Evolutionary conservation across 2,888 invertebrate genomes (phyloP).

Genomic region (Rhogogaster chlorosoma): DNA sequence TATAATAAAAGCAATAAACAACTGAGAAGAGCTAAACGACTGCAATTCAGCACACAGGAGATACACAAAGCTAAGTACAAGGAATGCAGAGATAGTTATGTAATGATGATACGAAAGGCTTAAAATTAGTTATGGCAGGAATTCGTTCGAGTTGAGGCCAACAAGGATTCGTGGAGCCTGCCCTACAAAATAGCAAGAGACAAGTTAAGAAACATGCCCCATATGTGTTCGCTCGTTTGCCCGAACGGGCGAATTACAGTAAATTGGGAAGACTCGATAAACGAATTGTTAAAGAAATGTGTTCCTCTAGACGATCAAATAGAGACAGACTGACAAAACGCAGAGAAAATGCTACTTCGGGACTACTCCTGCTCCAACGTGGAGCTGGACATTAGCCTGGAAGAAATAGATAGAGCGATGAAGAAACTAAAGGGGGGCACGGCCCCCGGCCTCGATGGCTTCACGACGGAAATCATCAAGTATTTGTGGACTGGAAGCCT

Average conservation of each 20-base stretch:
- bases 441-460: too few relatives aligned
- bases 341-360: too few relatives aligned
- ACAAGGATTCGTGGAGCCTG: not conserved
- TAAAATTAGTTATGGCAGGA: not conserved
- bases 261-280: not conserved
- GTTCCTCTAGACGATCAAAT: too few relatives aligned
- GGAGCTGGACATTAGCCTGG: not conserved
- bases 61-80: not conserved
- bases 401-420: too few relatives aligned
- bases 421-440: too few relatives aligned
- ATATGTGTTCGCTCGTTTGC: not conserved
- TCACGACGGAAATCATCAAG: constrained; percentile 18
- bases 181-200: not conserved
- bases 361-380: not conserved
- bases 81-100: not conserved
- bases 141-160: not conserved
- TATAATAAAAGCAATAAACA: not conserved
- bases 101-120: not conserved
- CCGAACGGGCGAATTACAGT: not conserved
- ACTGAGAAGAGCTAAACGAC: not conserved
- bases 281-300: not conserved
- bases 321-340: too few relatives aligned
- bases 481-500: constrained; percentile 54
- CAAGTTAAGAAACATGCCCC: not conserved
- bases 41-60: not conserved